Conservation (phyloP, 2,797 vertebrate species). For the Fistularia commersonii region DNA sequence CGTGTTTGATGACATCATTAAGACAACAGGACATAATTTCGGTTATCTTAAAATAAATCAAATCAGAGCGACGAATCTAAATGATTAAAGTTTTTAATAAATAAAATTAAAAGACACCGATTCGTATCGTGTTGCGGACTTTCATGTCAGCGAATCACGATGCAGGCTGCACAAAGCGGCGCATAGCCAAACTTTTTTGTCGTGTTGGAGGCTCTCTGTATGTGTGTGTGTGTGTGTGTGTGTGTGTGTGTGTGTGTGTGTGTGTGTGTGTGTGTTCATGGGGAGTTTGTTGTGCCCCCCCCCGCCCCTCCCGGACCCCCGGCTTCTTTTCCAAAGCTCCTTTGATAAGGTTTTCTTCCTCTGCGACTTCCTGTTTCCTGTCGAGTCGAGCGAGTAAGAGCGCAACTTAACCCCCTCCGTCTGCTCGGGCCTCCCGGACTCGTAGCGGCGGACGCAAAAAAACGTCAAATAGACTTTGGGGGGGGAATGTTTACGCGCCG, state of each 20-base stretch:
- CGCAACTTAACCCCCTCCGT: slow-evolving; percentile 25
- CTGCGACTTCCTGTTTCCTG: slow-evolving; percentile 68
- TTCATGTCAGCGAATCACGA: too few relatives aligned
- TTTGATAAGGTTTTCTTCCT: slow-evolving; percentile 59
- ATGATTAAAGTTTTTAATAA: too few relatives aligned
- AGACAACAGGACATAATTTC: too few relatives aligned
- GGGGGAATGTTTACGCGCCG: too few relatives aligned
- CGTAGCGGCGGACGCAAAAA: background rate
- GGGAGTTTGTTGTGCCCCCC: slow-evolving; percentile 44
- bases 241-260: slow-evolving; percentile 30
- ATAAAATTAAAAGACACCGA: too few relatives aligned
- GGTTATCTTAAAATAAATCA: too few relatives aligned
- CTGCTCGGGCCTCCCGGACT: slow-evolving; percentile 3
- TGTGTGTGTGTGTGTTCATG: slow-evolving; percentile 23
- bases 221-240: slow-evolving; percentile 24
- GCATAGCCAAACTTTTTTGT: too few relatives aligned
- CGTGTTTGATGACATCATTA: too few relatives aligned
- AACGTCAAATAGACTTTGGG: too few relatives aligned
- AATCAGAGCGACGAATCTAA: too few relatives aligned
- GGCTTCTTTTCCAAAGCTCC: slow-evolving; percentile 23
- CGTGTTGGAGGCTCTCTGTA: background rate
- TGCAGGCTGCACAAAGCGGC: too few relatives aligned
- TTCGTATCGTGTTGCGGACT: too few relatives aligned
- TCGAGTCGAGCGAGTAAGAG: slow-evolving; percentile 28
- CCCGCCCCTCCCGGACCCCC: slow-evolving; percentile 2